phyloP scores from a whole-genome alignment of 2,113 vertebrate species.

The Eulacestoma nigropectus region DNA sequence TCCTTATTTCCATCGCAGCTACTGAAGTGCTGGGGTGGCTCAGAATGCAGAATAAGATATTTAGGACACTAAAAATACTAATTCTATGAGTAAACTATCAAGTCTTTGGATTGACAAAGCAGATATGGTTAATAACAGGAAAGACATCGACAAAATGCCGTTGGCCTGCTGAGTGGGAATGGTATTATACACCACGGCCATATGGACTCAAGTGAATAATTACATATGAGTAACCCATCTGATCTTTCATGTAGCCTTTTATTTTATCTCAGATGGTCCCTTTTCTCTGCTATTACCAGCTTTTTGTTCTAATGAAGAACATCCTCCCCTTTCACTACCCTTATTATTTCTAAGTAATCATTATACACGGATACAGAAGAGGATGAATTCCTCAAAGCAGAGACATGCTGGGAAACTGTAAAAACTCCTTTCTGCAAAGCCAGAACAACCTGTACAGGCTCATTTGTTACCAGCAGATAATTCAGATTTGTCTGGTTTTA shows the following conservation, averaged over 20 bases:
- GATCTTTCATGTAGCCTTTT: constrained; percentile 38
- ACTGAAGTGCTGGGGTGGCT: neutral
- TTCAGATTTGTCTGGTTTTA: neutral
- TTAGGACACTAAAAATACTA: neutral
- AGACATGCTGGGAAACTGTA: neutral
- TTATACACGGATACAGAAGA: neutral
- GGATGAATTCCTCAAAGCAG: neutral
- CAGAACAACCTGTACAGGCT: neutral
- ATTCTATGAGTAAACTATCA: neutral
- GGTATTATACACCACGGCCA: neutral
- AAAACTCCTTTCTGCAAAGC: neutral
- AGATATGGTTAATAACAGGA: neutral
- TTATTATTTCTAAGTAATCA: constrained; percentile 19
- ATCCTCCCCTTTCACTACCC: neutral
- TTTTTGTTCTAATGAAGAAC: constrained; percentile 45
- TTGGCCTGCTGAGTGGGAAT: neutral
- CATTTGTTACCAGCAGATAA: neutral
- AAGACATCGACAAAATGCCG: neutral
- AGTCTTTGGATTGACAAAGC: neutral
- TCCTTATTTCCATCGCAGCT: neutral
- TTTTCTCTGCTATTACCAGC: constrained; percentile 29
- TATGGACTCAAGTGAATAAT: constrained; percentile 19
- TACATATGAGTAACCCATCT: constrained; percentile 28
- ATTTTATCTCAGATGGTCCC: constrained; percentile 27
- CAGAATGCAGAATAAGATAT: neutral